These are phyloP conservation scores for Cervus canadensis DNA, from an alignment of 2,113 vertebrate species.

Conservation along the genomic window DNA sequence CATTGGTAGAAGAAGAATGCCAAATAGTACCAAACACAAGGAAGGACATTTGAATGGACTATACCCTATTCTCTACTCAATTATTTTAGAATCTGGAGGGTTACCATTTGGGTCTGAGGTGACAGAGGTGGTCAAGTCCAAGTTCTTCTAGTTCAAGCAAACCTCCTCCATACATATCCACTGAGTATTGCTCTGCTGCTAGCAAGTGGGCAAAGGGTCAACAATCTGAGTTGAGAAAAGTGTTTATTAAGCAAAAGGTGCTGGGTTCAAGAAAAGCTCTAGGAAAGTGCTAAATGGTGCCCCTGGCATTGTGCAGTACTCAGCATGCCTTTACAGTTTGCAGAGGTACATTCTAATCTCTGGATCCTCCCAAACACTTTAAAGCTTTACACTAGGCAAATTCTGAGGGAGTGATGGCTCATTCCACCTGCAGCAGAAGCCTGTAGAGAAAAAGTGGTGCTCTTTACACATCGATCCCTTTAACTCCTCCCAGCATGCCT, in stretches of 20 bases:
- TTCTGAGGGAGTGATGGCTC: neutral
- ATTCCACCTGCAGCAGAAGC: neutral
- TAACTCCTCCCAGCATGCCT: neutral
- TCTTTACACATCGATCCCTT: neutral
- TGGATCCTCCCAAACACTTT: neutral
- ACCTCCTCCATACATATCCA: neutral
- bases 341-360: neutral
- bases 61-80: neutral
- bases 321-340: neutral
- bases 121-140: neutral
- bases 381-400: neutral
- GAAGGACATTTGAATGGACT: neutral
- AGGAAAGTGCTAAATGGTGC: neutral
- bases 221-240: neutral
- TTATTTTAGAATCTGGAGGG: neutral
- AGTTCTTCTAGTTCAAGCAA: neutral
- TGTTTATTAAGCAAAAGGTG: slow-evolving; percentile 21
- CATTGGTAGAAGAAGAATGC: neutral
- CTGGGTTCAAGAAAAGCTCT: neutral
- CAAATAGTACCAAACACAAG: neutral
- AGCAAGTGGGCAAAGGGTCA: neutral
- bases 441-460: neutral
- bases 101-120: neutral
- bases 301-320: neutral
- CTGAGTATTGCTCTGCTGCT: neutral